phyloP scores from a whole-genome alignment of 1,140 invertebrate species.

The Thalassaphorura encarpata region DNA sequence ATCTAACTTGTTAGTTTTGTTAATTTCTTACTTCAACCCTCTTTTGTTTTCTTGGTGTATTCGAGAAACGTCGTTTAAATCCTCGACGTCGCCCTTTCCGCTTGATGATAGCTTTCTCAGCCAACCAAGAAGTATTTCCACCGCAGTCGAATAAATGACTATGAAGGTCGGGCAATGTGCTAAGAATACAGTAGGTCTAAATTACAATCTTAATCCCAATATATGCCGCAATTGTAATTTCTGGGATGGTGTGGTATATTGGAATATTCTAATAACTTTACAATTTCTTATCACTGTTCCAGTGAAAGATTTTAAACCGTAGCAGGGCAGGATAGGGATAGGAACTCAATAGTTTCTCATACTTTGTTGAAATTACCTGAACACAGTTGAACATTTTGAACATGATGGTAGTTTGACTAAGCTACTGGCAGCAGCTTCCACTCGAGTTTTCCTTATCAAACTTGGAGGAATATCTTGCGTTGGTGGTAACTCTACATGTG shows the following conservation, averaged over 20 bases:
- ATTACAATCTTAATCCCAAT: no score
- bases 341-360: no score
- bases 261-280: no score
- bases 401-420: constrained; percentile 8
- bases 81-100: constrained; percentile 15
- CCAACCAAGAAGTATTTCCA: constrained; percentile 24
- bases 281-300: no score
- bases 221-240: no score
- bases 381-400: constrained; percentile 26
- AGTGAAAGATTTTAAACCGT: no score
- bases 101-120: constrained; percentile 10
- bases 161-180: constrained; percentile 26
- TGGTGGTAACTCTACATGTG: constrained; percentile 25
- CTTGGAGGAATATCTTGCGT: constrained; percentile 5
- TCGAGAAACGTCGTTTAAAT: constrained; percentile 30
- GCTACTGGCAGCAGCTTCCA: not conserved
- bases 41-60: constrained; percentile 24
- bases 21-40: constrained; percentile 9
- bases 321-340: no score
- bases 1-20: not conserved
- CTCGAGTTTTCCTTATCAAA: not conserved
- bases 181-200: no score
- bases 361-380: no score
- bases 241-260: no score
- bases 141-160: constrained; percentile 32